phyloP scores from a whole-genome alignment of 2,113 vertebrate species.

The Dasyurus viverrinus region DNA sequence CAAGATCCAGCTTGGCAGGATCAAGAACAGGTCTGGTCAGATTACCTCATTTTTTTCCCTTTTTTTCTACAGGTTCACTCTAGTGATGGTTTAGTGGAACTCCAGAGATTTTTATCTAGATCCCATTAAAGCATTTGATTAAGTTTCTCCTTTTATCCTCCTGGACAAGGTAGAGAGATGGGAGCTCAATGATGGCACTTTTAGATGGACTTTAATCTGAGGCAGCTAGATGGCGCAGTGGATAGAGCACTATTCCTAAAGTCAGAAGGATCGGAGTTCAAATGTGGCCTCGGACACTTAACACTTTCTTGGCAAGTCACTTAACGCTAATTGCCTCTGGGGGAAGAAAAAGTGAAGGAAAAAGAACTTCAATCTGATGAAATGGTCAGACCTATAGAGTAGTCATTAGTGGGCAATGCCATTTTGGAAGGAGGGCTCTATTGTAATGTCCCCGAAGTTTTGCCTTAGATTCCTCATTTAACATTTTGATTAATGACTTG shows the following conservation, averaged over 20 bases:
- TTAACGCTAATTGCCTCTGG: too few species aligned
- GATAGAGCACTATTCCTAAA: too few species aligned
- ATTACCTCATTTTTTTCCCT: background rate
- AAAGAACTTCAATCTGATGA: background rate
- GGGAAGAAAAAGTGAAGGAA: too few species aligned
- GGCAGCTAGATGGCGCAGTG: too few species aligned
- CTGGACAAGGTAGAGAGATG: background rate
- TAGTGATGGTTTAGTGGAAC: background rate
- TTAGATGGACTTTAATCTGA: background rate
- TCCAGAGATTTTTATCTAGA: background rate
- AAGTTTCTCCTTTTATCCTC: background rate
- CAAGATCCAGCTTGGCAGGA: background rate
- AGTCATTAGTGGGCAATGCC: background rate
- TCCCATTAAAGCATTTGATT: background rate
- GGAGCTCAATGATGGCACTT: background rate
- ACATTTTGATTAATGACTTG: background rate
- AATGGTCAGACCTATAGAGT: background rate
- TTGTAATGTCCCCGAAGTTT: background rate
- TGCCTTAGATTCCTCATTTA: background rate
- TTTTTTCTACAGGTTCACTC: background rate
- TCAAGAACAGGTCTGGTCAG: background rate
- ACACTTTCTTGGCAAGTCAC: too few species aligned
- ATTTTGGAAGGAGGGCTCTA: background rate
- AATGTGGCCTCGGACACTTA: too few species aligned
- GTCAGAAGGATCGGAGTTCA: too few species aligned